These are phyloP conservation scores for Crotalus viridis DNA, from an alignment of 2,113 vertebrate genomes.

Conservation along the genomic window DNA sequence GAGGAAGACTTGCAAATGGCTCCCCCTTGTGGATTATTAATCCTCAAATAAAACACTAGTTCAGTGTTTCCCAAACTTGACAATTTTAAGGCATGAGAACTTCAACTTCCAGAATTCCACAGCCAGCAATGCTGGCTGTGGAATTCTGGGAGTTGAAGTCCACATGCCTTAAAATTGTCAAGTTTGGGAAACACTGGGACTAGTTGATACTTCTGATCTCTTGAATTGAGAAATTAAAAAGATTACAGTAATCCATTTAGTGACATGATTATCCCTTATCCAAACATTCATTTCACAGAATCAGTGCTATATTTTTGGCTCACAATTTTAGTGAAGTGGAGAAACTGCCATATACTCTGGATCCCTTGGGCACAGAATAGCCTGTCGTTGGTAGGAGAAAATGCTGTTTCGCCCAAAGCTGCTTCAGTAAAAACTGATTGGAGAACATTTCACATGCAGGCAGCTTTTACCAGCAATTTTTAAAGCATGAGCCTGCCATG, in stretches of 20 bases:
- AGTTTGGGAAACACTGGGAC: too few species aligned
- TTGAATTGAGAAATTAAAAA: background rate
- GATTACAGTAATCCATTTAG: too few species aligned
- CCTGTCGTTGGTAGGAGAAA: background rate
- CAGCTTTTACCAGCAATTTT: background rate
- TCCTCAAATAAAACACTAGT: too few species aligned
- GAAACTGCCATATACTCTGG: background rate
- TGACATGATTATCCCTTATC: background rate
- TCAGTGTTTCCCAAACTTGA: too few species aligned
- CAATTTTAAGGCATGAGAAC: too few species aligned
- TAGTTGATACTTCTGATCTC: background rate
- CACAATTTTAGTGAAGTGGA: background rate
- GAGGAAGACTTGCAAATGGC: constrained; percentile 18
- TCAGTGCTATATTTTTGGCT: background rate
- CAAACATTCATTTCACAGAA: background rate
- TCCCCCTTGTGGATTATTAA: constrained; percentile 16
- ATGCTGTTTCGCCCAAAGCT: background rate
- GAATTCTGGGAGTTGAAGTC: too few species aligned
- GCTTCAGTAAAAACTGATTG: background rate
- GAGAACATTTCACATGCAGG: background rate
- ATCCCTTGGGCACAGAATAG: background rate
- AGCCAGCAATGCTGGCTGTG: too few species aligned
- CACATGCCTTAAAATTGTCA: too few species aligned
- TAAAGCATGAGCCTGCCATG: background rate
- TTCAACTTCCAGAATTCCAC: too few species aligned